These are phyloP conservation scores for Coilia nasus DNA, from an alignment of 2,797 vertebrate genomes.

Conservation along the genomic window DNA sequence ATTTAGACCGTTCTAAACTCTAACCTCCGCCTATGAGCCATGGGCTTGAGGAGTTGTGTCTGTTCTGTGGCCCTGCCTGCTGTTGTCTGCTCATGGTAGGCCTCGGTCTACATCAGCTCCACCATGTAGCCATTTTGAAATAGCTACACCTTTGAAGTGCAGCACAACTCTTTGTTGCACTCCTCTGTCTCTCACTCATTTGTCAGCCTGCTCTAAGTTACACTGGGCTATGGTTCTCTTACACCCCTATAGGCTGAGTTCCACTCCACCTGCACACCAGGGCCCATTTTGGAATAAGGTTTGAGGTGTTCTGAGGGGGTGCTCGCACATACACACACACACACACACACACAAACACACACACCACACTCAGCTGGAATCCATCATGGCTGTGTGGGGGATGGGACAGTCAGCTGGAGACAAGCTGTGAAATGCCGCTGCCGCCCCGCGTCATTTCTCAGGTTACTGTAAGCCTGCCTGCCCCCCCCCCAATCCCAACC, in stretches of 20 bases:
- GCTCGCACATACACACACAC: not conserved
- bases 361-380: conserved; percentile 23
- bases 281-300: not conserved
- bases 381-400: conserved; percentile 56
- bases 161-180: not conserved
- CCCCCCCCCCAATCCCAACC: conserved; percentile 20
- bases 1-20: not conserved
- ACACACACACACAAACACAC: conserved; percentile 25
- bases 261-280: not conserved
- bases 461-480: conserved; percentile 66
- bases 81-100: not conserved
- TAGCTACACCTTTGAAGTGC: not conserved
- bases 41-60: not conserved
- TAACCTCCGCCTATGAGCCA: no score
- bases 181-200: not conserved
- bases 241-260: not conserved
- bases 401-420: conserved; percentile 59
- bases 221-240: no score
- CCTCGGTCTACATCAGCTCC: not conserved
- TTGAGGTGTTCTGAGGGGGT: not conserved
- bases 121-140: not conserved
- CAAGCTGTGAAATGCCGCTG: conserved; percentile 73
- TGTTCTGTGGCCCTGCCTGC: not conserved
- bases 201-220: not conserved
- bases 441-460: conserved; percentile 74